phyloP scores from a whole-genome alignment of 2,113 vertebrate species.

The Xiphophorus hellerii region DNA sequence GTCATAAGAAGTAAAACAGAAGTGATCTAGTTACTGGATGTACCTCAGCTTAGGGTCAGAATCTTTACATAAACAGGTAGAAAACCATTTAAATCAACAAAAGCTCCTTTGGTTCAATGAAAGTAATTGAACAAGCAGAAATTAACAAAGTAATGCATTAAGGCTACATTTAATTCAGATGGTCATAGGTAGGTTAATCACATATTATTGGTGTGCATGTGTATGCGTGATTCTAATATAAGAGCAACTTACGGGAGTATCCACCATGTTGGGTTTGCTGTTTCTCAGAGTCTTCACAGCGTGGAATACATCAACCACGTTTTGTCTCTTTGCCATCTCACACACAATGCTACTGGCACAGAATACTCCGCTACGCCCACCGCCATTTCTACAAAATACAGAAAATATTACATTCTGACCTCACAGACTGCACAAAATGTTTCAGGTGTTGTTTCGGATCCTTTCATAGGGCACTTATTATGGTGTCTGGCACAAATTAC shows the following conservation, averaged over 20 bases:
- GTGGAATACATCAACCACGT: slow-evolving; percentile 96
- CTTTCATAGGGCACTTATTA: background rate
- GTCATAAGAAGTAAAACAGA: background rate
- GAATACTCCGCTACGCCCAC: slow-evolving; percentile 95
- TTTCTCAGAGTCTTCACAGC: slow-evolving; percentile 97
- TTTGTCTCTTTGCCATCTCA: slow-evolving; percentile 98
- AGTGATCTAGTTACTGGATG: background rate
- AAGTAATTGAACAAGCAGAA: background rate
- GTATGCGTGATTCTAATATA: background rate
- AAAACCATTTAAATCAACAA: background rate
- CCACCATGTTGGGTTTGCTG: slow-evolving; percentile 99
- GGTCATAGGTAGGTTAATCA: background rate
- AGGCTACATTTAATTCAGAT: background rate
- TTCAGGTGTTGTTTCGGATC: background rate
- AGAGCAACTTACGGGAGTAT: slow-evolving; percentile 88
- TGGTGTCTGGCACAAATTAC: background rate
- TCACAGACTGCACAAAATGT: slow-evolving; percentile 9
- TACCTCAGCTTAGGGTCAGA: background rate
- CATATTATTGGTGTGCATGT: too few relatives aligned
- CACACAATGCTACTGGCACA: slow-evolving; percentile 97
- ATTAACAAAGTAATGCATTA: background rate
- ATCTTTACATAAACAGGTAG: background rate
- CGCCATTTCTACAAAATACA: slow-evolving; percentile 86
- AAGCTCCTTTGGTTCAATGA: background rate
- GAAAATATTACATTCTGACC: background rate